A percentile compares a stretch with the other conserved stretches of the same genome.
These are phyloP conservation scores for Danio kyathit DNA, from an alignment of 2,797 vertebrate genomes.

Conservation along the genomic window DNA sequence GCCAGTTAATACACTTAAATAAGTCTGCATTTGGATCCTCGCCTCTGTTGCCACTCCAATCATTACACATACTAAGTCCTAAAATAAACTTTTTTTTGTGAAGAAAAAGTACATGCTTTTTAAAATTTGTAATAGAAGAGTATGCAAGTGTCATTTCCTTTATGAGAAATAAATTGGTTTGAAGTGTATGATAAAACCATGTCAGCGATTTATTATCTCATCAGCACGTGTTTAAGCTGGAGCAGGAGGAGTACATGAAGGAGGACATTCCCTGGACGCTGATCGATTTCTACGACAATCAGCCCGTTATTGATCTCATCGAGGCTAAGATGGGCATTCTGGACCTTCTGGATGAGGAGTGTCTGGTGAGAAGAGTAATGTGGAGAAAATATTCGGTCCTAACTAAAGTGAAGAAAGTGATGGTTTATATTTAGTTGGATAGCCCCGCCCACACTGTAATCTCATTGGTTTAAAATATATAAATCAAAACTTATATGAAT, in stretches of 20 bases:
- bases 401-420: background rate
- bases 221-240: slow-evolving; percentile 98
- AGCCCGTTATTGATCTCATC: slow-evolving; percentile 95
- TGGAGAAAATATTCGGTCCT: background rate
- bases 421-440: background rate
- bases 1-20: no score
- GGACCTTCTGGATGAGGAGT: slow-evolving; percentile 96
- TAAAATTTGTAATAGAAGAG: no score
- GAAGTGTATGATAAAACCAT: background rate
- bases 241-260: slow-evolving; percentile 99
- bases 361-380: slow-evolving; percentile 82
- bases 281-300: slow-evolving; percentile 98
- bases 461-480: background rate
- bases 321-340: slow-evolving; percentile 98
- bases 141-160: no score
- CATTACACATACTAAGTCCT: no score
- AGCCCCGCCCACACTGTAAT: background rate
- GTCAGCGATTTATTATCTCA: background rate
- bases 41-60: no score
- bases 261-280: slow-evolving; percentile 97
- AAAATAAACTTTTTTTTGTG: no score
- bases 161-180: background rate
- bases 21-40: no score
- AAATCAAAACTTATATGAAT: background rate
- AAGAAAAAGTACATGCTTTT: no score